These are phyloP conservation scores for Spinus olivaceus DNA, from an alignment of 2,797 vertebrate genomes.

Conservation along the genomic window DNA sequence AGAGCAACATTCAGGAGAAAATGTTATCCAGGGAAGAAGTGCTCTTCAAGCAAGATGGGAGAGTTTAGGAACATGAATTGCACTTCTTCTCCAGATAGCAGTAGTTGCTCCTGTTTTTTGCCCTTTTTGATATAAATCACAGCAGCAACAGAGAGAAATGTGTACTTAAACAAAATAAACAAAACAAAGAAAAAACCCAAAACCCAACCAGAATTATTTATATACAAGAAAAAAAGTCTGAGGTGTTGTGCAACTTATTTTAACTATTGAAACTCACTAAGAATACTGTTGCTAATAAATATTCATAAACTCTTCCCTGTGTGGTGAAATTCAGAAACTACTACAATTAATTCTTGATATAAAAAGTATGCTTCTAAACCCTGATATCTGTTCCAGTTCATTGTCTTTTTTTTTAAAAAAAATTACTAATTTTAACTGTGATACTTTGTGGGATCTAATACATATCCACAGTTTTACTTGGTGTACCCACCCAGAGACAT, in stretches of 20 bases:
- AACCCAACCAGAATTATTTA: not conserved
- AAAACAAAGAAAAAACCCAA: not conserved
- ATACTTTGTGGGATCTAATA: constrained; percentile 46
- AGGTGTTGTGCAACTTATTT: constrained; percentile 28
- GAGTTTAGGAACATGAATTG: not conserved
- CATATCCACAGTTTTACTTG: constrained; percentile 60
- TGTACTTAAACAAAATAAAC: not conserved
- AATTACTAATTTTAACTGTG: not conserved
- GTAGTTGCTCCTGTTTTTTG: constrained; percentile 50
- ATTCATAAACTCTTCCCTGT: constrained; percentile 44
- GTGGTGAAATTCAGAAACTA: constrained; percentile 34
- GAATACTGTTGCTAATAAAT: constrained; percentile 35
- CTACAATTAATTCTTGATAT: not conserved
- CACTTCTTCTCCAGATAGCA: constrained; percentile 54
- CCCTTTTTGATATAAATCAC: constrained; percentile 50
- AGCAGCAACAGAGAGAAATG: constrained; percentile 46
- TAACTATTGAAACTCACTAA: constrained; percentile 1
- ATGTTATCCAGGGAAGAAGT: constrained; percentile 15
- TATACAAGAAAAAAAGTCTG: constrained; percentile 16
- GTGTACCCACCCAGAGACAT: constrained; percentile 44
- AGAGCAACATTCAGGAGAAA: constrained; percentile 47
- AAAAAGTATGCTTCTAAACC: constrained; percentile 41
- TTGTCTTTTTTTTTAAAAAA: not conserved
- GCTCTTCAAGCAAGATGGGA: constrained; percentile 16
- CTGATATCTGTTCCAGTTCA: constrained; percentile 63